Base-by-base conservation (phyloP, 2,113 vertebrate species). In the Callopanchax toddi region DNA sequence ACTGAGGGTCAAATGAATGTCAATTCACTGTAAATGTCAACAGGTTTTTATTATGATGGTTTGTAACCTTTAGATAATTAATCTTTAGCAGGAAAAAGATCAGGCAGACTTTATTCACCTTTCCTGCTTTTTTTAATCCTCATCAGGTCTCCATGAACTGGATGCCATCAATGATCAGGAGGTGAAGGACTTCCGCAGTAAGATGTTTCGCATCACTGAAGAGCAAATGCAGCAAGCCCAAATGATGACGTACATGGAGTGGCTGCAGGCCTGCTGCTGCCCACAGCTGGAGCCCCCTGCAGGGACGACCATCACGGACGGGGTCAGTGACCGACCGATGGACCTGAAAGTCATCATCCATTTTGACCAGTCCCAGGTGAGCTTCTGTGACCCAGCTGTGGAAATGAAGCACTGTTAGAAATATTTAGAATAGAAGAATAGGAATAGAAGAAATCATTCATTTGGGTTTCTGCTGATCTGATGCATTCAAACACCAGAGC, bases 151-250 rank as follows among this genome's bases (percentile, higher is more conserved):
- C 13, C 97, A 98, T 60, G 97, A 99, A 70, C 95, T 99, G 0
- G 96, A 98, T 63, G 94, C 91, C 54, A 93, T 99, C 23, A 92
- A 95, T 60, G 95, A 98, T 87, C 95, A 97, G 74, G 96, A 99
- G 81, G 95, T 98, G 78, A 98, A 96, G 45, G 97, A 99, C 84
- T 99, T 99, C 82, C 93, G 97, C 68, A 69, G 89, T 65, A 99
- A 98, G 89, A 98, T 96, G 96, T 89, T 94, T 22, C 93, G 91
- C 26, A 89, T 95, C 71, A 97, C 94, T 15, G 97, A 99, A 62
- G 96, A 96, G 22, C 95, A 93, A 81, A 95, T 97, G 86, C 94
- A 95, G 32, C 92, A 86, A 0, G 90, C 96, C 37, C 93, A 96
- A 76, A 92, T 94, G 75, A 92, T 98, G 70, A 94, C 94, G 1